Percentiles rank a stretch among this genome's conserved stretches.
phyloP scores from a whole-genome alignment of 2,888 invertebrate genomes.

The Papilio protenor region DNA sequence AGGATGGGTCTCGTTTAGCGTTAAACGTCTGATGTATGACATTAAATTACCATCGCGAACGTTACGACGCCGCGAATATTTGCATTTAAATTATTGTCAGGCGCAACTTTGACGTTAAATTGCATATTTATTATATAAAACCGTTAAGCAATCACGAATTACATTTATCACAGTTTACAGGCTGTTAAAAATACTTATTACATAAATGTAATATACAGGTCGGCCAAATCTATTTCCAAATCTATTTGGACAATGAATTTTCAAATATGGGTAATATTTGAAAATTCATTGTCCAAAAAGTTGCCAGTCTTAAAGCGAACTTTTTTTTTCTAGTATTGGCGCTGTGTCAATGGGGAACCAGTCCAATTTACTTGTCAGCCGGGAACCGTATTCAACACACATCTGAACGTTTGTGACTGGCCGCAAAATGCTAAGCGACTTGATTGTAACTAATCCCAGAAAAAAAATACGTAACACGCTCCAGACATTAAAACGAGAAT shows the following conservation, averaged over 20 bases:
- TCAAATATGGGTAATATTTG: neutral
- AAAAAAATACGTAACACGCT: constrained; percentile 27
- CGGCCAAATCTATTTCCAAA: neutral
- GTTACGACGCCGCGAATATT: constrained; percentile 34
- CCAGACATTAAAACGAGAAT: constrained; percentile 35
- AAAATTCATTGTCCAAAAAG: neutral
- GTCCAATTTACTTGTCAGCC: constrained; percentile 89
- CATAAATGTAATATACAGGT: neutral
- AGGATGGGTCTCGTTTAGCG: constrained; percentile 20
- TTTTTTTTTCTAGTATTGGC: constrained; percentile 88
- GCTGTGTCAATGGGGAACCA: constrained; percentile 92
- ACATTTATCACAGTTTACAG: neutral
- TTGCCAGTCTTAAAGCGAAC: constrained; percentile 25
- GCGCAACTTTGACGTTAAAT: constrained; percentile 20
- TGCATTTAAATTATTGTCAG: constrained; percentile 41
- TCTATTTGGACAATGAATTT: too few species aligned
- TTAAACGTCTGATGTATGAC: constrained; percentile 36
- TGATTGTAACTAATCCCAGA: constrained; percentile 69
- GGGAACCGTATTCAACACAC: constrained; percentile 90
- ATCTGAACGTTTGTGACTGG: constrained; percentile 92
- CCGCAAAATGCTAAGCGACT: constrained; percentile 88
- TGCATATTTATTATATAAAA: neutral
- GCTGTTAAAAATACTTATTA: neutral
- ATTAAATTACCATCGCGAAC: constrained; percentile 30
- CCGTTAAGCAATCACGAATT: neutral